These are phyloP conservation scores for Caretta caretta DNA, from an alignment of 2,113 vertebrate genomes.

Conservation along the genomic window DNA sequence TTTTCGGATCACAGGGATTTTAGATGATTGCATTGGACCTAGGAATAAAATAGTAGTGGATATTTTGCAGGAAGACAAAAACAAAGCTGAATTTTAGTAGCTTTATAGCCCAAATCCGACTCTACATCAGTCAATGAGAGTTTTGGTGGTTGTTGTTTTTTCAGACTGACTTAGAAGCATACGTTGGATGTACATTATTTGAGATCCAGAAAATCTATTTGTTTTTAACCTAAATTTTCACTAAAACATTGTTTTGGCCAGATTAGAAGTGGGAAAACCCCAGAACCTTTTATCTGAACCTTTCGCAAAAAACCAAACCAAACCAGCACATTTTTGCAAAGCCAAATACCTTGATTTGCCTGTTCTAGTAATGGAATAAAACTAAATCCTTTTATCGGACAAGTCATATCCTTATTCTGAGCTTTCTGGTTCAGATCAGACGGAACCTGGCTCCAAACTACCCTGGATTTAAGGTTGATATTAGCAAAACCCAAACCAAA, in stretches of 20 bases:
- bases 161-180: background rate
- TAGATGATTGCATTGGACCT: constrained; percentile 39
- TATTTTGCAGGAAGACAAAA: constrained; percentile 26
- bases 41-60: constrained; percentile 6
- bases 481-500: background rate
- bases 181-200: background rate
- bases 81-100: constrained; percentile 9
- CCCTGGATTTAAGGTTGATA: background rate
- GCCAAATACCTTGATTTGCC: background rate
- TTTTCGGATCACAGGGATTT: constrained; percentile 25
- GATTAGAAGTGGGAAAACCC: background rate
- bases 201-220: background rate
- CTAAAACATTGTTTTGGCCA: background rate
- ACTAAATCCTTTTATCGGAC: background rate
- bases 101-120: background rate
- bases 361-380: background rate
- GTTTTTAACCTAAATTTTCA: background rate
- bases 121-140: background rate
- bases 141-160: background rate
- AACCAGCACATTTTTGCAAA: background rate
- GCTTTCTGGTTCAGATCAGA: background rate
- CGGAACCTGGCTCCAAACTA: background rate
- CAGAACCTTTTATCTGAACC: background rate
- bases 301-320: background rate
- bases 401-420: background rate